Percentiles rank a stretch among this genome's conserved stretches.
Evolutionary conservation across 2,113 vertebrate species (phyloP).

Genomic region (Cephalophus harveyi): DNA sequence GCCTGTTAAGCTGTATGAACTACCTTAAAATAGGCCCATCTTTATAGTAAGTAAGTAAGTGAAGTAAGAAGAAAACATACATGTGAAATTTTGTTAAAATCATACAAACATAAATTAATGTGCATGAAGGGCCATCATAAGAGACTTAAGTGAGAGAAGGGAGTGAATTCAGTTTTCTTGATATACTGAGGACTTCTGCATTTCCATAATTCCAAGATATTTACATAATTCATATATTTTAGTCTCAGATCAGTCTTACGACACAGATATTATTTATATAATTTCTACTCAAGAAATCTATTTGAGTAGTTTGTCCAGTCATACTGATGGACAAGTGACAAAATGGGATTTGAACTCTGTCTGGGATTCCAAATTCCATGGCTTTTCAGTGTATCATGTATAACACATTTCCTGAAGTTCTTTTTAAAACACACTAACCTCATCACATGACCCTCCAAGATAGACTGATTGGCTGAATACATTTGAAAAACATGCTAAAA

Average conservation of each 20-base stretch:
- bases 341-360: neutral
- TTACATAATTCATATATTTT: neutral
- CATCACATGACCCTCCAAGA: neutral
- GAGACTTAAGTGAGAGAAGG: neutral
- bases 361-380: neutral
- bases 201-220: neutral
- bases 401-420: neutral
- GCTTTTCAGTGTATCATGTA: neutral
- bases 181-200: neutral
- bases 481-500: neutral
- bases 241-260: neutral
- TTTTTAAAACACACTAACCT: neutral
- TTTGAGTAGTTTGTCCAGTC: neutral
- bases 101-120: neutral
- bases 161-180: neutral
- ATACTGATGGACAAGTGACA: neutral
- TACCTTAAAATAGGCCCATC: neutral
- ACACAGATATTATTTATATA: neutral
- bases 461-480: neutral
- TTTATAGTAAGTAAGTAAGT: neutral
- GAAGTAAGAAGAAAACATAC: neutral
- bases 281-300: neutral
- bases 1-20: neutral
- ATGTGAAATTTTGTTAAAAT: neutral
- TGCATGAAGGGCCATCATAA: neutral